Percentiles rank a stretch among this genome's conserved stretches.
Evolutionary conservation across 2,113 vertebrate species (phyloP).

Genomic region (Alosa alosa): DNA sequence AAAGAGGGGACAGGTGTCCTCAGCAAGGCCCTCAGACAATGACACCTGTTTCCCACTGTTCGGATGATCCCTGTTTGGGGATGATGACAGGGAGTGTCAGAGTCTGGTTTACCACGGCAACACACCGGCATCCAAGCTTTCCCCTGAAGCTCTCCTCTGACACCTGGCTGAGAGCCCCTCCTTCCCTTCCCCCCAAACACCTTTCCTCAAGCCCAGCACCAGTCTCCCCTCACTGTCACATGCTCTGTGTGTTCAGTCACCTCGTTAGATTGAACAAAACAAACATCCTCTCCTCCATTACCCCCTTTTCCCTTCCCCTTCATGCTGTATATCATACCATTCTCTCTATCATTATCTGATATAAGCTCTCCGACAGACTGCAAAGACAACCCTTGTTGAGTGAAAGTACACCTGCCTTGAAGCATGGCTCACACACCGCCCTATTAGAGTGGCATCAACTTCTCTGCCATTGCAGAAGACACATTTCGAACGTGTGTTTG

Average conservation of each 20-base stretch:
- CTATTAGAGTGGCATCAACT: background rate
- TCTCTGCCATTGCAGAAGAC: background rate
- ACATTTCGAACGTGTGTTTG: constrained; percentile 12
- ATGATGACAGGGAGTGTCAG: constrained; percentile 28
- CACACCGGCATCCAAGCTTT: constrained; percentile 9
- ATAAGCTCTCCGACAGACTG: background rate
- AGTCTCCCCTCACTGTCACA: background rate
- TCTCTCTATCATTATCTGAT: background rate
- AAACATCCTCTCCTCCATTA: constrained; percentile 29
- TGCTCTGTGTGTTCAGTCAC: background rate
- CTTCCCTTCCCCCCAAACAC: background rate
- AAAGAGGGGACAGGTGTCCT: constrained; percentile 13
- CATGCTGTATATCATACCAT: background rate
- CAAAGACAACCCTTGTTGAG: background rate
- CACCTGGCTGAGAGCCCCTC: background rate
- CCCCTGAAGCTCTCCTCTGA: constrained; percentile 12
- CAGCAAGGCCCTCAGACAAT: background rate
- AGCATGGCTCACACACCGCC: background rate
- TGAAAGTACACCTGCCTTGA: background rate
- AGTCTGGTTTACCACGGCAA: constrained; percentile 24
- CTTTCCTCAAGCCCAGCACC: background rate
- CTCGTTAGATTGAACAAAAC: constrained; percentile 20
- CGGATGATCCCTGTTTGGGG: background rate
- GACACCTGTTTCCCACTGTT: constrained; percentile 8
- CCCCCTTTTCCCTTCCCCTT: constrained; percentile 30